phyloP scores from a whole-genome alignment of 2,888 invertebrate genomes.

The Noctua fimbriata region DNA sequence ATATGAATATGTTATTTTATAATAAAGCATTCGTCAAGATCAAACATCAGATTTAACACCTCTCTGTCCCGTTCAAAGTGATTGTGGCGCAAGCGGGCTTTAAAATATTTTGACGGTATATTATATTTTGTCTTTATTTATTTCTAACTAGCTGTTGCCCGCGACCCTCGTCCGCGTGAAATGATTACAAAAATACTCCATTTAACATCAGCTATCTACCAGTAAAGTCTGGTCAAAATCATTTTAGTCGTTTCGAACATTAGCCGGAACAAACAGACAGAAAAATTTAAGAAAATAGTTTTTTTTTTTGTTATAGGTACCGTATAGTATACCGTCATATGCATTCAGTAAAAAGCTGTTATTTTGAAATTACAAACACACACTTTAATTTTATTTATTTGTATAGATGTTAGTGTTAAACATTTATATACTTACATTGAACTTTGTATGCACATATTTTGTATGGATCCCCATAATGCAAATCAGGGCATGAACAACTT shows the following conservation, averaged over 20 bases:
- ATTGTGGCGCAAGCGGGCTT: neutral
- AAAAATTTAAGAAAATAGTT: too few relatives aligned
- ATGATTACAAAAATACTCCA: too few relatives aligned
- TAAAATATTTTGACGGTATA: neutral
- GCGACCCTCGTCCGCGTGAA: neutral
- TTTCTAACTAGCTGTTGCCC: neutral
- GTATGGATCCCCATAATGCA: constrained; percentile 93
- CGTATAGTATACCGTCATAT: neutral
- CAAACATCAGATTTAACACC: neutral
- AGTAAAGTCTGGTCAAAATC: too few relatives aligned
- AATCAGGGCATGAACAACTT: constrained; percentile 92
- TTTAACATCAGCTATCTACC: too few relatives aligned
- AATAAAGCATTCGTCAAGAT: neutral
- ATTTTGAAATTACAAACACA: neutral
- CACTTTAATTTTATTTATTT: neutral
- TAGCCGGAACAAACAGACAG: too few relatives aligned
- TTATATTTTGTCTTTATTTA: neutral
- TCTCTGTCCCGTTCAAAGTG: neutral
- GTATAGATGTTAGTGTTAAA: neutral
- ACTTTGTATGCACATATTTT: constrained; percentile 89
- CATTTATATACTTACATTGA: constrained; percentile 88
- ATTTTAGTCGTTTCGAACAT: too few relatives aligned
- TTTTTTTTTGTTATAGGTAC: neutral
- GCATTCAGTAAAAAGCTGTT: neutral
- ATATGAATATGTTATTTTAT: constrained; percentile 23